Evolutionary conservation across 2,888 invertebrate species (phyloP).

Genomic region (Pediacus dermestoides): DNA sequence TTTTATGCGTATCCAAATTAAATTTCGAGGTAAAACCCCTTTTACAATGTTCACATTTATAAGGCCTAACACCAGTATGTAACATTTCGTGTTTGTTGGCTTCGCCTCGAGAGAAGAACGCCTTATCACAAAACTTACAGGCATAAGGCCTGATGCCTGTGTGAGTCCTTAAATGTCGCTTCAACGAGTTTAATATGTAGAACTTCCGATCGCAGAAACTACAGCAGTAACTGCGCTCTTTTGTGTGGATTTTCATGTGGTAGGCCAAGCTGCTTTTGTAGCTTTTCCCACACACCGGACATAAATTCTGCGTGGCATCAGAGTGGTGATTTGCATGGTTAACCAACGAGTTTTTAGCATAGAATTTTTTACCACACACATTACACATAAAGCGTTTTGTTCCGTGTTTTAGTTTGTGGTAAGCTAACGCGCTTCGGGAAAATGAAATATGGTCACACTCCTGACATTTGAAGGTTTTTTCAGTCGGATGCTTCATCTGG

Average conservation of each 20-base stretch:
- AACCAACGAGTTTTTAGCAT: constrained; percentile 41
- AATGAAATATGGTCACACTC: constrained; percentile 24
- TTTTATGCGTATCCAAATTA: constrained; percentile 51
- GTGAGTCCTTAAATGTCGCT: constrained; percentile 74
- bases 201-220: constrained; percentile 29
- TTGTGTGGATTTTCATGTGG: constrained; percentile 33
- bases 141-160: constrained; percentile 76
- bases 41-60: constrained; percentile 49
- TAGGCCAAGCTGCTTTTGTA: constrained; percentile 59
- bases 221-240: constrained; percentile 31
- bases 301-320: constrained; percentile 68
- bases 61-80: constrained; percentile 50
- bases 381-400: constrained; percentile 56
- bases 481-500: constrained; percentile 9
- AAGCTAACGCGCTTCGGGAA: constrained; percentile 21
- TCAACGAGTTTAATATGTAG: constrained; percentile 55
- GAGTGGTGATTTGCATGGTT: constrained; percentile 15
- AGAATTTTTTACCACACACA: constrained; percentile 66
- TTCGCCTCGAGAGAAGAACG: constrained; percentile 70
- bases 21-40: constrained; percentile 46
- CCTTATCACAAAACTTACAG: constrained; percentile 70
- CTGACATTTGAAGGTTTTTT: constrained; percentile 17
- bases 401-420: constrained; percentile 45
- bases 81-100: constrained; percentile 32
- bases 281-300: constrained; percentile 76